A percentile compares a stretch with the other conserved stretches of the same genome.
Conservation (phyloP, 2,113 vertebrate genomes). For the Plestiodon gilberti region DNA sequence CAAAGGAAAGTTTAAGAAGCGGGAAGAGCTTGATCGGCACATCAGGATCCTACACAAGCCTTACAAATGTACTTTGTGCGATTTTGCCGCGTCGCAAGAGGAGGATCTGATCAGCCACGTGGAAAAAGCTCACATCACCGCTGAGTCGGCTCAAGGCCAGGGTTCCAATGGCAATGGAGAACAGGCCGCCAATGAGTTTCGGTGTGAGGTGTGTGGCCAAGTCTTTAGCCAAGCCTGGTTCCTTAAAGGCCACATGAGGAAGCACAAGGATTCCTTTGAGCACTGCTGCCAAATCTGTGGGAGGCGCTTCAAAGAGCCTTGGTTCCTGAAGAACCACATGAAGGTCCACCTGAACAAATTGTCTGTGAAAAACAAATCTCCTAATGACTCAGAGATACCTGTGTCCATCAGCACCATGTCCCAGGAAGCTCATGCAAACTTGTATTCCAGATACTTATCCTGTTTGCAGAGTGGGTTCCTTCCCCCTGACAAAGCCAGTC, state of each 20-base stretch:
- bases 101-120: conserved; percentile 97
- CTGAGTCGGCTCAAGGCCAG: conserved; percentile 90
- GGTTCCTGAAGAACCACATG: conserved; percentile 99
- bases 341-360: conserved; percentile 98
- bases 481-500: conserved; percentile 88
- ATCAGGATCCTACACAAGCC: conserved; percentile 98
- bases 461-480: conserved; percentile 96
- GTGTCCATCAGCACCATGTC: conserved; percentile 89
- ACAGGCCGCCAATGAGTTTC: conserved; percentile 90
- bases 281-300: conserved; percentile 99
- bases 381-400: conserved; percentile 79
- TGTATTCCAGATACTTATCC: conserved; percentile 95
- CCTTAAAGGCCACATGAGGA: conserved; percentile 98
- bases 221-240: conserved; percentile 99
- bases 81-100: conserved; percentile 96
- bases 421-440: conserved; percentile 93
- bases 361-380: conserved; percentile 94
- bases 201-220: conserved; percentile 96
- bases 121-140: conserved; percentile 98
- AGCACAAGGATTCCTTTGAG: conserved; percentile 99
- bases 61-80: conserved; percentile 98
- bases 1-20: conserved; percentile 99
- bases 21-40: conserved; percentile 95
- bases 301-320: conserved; percentile 97
- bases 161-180: conserved; percentile 82